Conservation (phyloP, 2,797 vertebrate genomes). For the Dendrocincla fuliginosa region DNA sequence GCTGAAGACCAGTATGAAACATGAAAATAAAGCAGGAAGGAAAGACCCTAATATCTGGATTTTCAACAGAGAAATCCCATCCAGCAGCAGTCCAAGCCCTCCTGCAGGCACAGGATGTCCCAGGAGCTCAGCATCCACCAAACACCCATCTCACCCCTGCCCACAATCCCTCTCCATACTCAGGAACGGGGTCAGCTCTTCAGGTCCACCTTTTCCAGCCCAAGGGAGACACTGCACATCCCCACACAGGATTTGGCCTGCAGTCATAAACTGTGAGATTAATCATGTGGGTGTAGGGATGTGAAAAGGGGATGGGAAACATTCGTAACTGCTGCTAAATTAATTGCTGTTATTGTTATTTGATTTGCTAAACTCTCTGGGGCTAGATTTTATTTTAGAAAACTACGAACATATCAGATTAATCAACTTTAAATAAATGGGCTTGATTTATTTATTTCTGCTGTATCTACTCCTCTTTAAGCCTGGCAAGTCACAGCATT, state of each 20-base stretch:
- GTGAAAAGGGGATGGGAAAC: not conserved
- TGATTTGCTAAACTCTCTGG: constrained; percentile 28
- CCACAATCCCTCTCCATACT: rapidly evolving
- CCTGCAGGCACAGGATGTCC: not conserved
- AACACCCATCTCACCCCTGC: not conserved
- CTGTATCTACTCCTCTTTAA: constrained; percentile 27
- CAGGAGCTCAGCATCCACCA: not conserved
- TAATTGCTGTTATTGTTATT: constrained; percentile 38
- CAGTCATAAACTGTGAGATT: not conserved
- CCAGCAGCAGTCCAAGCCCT: not conserved
- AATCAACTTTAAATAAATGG: constrained; percentile 60
- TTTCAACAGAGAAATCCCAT: not conserved
- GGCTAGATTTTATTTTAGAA: constrained; percentile 52
- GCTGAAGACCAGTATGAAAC: not conserved
- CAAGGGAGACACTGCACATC: not conserved
- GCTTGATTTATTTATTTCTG: constrained; percentile 61
- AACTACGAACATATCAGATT: constrained; percentile 40
- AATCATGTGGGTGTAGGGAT: not conserved
- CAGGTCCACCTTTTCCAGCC: not conserved
- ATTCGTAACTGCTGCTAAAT: constrained; percentile 35
- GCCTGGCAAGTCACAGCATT: constrained; percentile 37
- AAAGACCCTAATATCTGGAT: not conserved
- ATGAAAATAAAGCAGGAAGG: not conserved
- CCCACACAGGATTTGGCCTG: not conserved
- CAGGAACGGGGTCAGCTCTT: not conserved